Evolutionary conservation across 2,888 invertebrate genomes (phyloP), one percentile per base, ranked within the genome.

Genomic region (Xanthia togata): DNA sequence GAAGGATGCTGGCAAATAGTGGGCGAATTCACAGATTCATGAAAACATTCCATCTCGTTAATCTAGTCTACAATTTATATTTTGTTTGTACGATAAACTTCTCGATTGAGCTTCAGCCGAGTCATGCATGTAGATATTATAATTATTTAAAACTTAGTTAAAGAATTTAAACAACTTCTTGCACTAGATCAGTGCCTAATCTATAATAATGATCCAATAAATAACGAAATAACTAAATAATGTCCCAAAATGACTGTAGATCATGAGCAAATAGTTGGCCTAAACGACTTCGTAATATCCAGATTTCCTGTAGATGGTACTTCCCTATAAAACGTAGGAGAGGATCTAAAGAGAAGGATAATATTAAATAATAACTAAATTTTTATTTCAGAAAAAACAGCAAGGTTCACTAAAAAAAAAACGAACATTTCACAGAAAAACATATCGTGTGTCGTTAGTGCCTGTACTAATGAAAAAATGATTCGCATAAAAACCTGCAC

Each of bases 1-100:
- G 69, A 68, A 68, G 50, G 20, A 35, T 74, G 64, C 38, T 76
- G 65, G 55, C 62, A 77, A 50, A 62, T 12, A 17, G 44, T 78
- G 53, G 60, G 60, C 60, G 23, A 62, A 44, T n/a, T 44, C 26
- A 17, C 23, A 55, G 60, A 55, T 70, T 62, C 78, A 14, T 44
- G 23, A 69, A 35, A 35, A 62, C 17, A 53, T 44, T 26, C 23
- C 12, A 14, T 53, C 12, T 14, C 55, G 47, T 77, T 31, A 59
- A 59, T 76, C 20, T 78, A 41, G 41, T 31, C 31, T 17, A 50
- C 26, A 50, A 50, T 78, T 64, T 63, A 64, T 57, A 71, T 35
- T 41, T 70, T 64, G 72, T 72, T 71, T 64, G 9, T 53, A 26
- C 44, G 35, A 53, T 67, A 55, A 57, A 57, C 9, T 64, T 53